Evolutionary conservation across 2,888 invertebrate genomes (phyloP).

Genomic region (Griposia aprilina): DNA sequence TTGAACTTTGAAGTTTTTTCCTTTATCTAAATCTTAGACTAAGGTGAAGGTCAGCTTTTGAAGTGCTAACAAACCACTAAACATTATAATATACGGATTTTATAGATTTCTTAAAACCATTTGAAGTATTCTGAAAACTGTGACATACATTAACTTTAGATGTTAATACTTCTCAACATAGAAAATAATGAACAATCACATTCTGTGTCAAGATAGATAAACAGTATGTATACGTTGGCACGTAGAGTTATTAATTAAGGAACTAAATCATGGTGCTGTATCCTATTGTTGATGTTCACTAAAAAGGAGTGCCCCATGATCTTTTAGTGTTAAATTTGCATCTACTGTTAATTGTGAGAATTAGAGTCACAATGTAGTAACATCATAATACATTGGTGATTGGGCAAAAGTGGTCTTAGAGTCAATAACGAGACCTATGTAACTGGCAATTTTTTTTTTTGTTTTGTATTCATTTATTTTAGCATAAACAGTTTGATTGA

Average conservation of each 20-base stretch:
- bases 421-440: background rate
- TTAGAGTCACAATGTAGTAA: background rate
- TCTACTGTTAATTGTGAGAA: background rate
- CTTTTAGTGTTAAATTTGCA: background rate
- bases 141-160: slow-evolving; percentile 23
- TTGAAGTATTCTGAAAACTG: background rate
- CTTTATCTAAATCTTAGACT: too few relatives aligned
- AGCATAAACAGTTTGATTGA: background rate
- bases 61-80: background rate
- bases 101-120: background rate
- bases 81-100: background rate
- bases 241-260: background rate
- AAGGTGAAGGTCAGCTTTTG: background rate
- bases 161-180: slow-evolving; percentile 1
- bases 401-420: background rate
- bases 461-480: background rate
- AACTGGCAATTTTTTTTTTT: too few relatives aligned
- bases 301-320: background rate
- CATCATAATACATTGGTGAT: background rate
- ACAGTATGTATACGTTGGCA: too few relatives aligned
- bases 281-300: background rate
- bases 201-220: background rate
- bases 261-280: background rate
- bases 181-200: background rate
- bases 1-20: too few relatives aligned